Conservation (phyloP, 2,113 vertebrate genomes). For the Ranitomeya imitator region DNA sequence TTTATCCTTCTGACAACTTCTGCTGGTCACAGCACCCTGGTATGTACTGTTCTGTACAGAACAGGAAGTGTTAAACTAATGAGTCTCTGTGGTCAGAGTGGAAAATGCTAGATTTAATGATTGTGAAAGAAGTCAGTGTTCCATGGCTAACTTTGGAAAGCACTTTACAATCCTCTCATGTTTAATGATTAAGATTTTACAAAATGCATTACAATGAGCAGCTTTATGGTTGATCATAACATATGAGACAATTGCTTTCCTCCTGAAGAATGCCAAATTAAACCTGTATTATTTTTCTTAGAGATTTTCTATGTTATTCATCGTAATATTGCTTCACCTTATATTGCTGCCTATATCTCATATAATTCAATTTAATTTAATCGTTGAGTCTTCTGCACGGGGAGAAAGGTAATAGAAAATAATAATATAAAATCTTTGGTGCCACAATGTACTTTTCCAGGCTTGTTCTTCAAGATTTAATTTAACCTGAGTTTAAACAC, state of each 20-base stretch:
- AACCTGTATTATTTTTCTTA: slow-evolving; percentile 35
- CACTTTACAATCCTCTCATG: not conserved
- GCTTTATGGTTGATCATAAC: slow-evolving; percentile 18
- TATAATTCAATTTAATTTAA: slow-evolving; percentile 50
- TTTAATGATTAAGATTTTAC: slow-evolving; percentile 11
- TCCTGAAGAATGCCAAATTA: not conserved
- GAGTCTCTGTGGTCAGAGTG: no score
- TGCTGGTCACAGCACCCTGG: no score
- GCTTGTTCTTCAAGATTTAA: slow-evolving; percentile 8
- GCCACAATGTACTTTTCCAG: slow-evolving; percentile 17
- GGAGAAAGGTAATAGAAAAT: slow-evolving; percentile 48
- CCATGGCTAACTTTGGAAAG: not conserved
- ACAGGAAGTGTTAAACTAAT: no score
- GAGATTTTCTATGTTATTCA: slow-evolving; percentile 39
- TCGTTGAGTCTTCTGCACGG: slow-evolving; percentile 40
- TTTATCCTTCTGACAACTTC: no score
- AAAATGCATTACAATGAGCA: slow-evolving; percentile 9
- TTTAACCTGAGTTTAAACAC: slow-evolving; percentile 13
- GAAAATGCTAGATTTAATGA: not conserved
- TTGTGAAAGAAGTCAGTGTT: no score
- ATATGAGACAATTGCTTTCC: not conserved
- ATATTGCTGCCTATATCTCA: slow-evolving; percentile 35
- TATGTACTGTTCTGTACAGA: no score
- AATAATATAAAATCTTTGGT: slow-evolving; percentile 26
- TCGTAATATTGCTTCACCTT: slow-evolving; percentile 30